Evolutionary conservation across 1,140 invertebrate species (phyloP).

Genomic region (Sitobion miscanthi): DNA sequence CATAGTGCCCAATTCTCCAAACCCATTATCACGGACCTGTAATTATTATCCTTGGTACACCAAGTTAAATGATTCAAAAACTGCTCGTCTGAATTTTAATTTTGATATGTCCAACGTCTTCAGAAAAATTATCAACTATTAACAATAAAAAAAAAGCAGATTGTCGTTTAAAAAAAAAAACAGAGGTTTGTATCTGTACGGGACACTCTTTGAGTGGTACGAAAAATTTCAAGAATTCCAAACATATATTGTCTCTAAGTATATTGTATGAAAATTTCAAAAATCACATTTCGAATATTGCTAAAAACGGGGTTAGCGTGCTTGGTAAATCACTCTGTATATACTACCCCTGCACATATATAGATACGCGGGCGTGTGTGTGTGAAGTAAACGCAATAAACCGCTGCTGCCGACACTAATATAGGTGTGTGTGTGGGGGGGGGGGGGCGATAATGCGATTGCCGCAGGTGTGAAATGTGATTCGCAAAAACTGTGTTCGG

Average conservation of each 20-base stretch:
- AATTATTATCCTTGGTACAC: too few species aligned
- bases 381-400: slow-evolving; percentile 30
- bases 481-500: slow-evolving; percentile 31
- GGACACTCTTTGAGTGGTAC: neutral
- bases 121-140: too few species aligned
- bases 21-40: too few species aligned
- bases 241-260: neutral
- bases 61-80: too few species aligned
- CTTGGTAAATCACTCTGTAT: neutral
- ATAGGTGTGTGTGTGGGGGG: neutral
- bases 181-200: too few species aligned
- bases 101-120: neutral
- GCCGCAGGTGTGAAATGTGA: slow-evolving; percentile 42
- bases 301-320: neutral
- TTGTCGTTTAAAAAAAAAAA: too few species aligned
- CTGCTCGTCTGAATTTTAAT: neutral
- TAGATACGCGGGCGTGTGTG: neutral
- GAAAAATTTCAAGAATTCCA: neutral
- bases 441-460: neutral
- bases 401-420: neutral
- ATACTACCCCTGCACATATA: neutral
- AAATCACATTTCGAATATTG: neutral
- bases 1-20: too few species aligned
- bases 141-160: too few species aligned
- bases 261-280: neutral